phyloP scores from a whole-genome alignment of 37 sponge, comb jelly and placozoan species.

The Axinella damicornis region DNA sequence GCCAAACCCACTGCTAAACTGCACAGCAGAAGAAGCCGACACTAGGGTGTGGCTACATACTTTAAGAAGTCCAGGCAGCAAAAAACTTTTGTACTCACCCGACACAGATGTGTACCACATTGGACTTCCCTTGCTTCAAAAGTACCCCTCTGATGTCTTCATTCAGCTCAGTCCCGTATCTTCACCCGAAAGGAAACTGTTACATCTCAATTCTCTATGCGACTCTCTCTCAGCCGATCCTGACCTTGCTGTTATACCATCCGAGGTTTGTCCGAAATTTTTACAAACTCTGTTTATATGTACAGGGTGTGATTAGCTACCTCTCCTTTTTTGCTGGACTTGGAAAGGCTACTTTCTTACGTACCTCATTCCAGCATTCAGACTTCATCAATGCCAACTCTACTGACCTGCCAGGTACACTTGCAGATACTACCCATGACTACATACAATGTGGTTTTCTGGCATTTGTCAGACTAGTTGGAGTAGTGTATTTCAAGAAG shows the following conservation, averaged over 20 bases:
- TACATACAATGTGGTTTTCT: not conserved
- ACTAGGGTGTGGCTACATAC: conserved; percentile 19
- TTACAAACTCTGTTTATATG: not conserved
- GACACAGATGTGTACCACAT: conserved; percentile 14
- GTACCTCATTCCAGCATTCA: not conserved
- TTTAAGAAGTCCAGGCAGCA: not conserved
- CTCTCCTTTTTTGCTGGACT: not conserved
- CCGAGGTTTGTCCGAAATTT: not conserved
- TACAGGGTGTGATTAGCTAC: conserved; percentile 19
- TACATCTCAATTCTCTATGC: not conserved
- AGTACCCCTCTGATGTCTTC: not conserved
- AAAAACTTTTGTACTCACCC: not conserved
- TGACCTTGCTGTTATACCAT: not conserved
- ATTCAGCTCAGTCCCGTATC: not conserved
- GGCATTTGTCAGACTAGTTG: conserved; percentile 6
- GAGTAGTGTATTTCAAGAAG: not conserved
- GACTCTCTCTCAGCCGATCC: not conserved
- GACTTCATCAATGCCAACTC: not conserved
- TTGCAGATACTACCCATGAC: not conserved
- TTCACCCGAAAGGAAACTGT: not conserved
- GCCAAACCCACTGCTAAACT: not conserved
- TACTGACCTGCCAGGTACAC: not conserved
- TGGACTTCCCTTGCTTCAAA: not conserved
- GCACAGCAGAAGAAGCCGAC: conserved; percentile 8
- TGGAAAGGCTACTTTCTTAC: not conserved